phyloP scores from a whole-genome alignment of 1,140 invertebrate species.

The Antheraea pernyi region DNA sequence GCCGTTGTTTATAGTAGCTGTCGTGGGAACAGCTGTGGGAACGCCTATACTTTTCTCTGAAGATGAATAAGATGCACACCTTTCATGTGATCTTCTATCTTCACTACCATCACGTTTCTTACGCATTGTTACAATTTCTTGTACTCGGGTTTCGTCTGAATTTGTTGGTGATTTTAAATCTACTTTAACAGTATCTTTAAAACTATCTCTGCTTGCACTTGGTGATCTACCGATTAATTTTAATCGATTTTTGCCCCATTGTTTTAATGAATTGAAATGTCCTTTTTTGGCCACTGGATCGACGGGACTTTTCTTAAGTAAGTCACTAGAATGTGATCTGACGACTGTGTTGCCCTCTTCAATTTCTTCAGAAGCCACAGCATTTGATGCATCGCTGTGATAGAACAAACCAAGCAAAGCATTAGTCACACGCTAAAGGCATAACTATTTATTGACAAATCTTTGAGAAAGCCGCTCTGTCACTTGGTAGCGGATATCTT shows the following conservation, averaged over 20 bases:
- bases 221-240: constrained; percentile 85
- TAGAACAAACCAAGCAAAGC: constrained; percentile 80
- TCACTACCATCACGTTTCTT: constrained; percentile 78
- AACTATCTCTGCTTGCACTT: constrained; percentile 73
- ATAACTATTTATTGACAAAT: constrained; percentile 47
- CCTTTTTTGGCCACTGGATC: constrained; percentile 83
- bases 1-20: constrained; percentile 79
- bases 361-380: constrained; percentile 80
- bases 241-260: constrained; percentile 89
- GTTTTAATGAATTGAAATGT: constrained; percentile 89
- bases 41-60: constrained; percentile 84
- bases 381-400: constrained; percentile 80
- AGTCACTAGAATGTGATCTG: constrained; percentile 85
- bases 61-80: constrained; percentile 88
- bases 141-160: constrained; percentile 81
- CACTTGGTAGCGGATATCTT: constrained; percentile 61
- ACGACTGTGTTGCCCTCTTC: constrained; percentile 71
- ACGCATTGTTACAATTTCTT: constrained; percentile 82
- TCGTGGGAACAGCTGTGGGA: constrained; percentile 74
- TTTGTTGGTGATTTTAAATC: constrained; percentile 63
- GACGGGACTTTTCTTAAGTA: constrained; percentile 82
- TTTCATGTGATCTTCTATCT: constrained; percentile 82
- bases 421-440: constrained; percentile 78
- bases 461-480: constrained; percentile 60
- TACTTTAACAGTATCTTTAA: constrained; percentile 67